phyloP scores from a whole-genome alignment of 92 coral and sea anemone species.

The Nematostella vectensis region DNA sequence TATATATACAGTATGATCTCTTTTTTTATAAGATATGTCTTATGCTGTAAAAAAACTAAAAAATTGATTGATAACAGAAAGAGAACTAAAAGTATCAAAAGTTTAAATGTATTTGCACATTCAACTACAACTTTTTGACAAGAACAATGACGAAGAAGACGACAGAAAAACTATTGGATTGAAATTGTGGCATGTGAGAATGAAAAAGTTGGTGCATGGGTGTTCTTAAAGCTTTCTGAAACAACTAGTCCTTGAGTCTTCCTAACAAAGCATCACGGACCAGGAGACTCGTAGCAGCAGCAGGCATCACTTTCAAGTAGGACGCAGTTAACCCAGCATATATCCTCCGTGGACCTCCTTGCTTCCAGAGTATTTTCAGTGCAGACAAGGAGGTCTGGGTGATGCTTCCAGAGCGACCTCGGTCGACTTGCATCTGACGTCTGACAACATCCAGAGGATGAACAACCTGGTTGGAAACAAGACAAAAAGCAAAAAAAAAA shows the following conservation, averaged over 20 bases:
- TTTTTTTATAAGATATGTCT: too few species aligned
- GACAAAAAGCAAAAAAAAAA: too few species aligned
- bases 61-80: too few species aligned
- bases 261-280: slow-evolving; percentile 6
- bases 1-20: too few species aligned
- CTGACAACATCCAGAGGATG: slow-evolving; percentile 10
- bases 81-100: too few species aligned
- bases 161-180: too few species aligned
- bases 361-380: neutral
- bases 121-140: too few species aligned
- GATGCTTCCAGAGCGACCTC: slow-evolving; percentile 2
- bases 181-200: too few species aligned
- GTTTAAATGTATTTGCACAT: too few species aligned
- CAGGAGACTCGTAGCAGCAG: slow-evolving; percentile 8
- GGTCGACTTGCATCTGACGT: slow-evolving; percentile 9
- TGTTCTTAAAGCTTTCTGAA: neutral
- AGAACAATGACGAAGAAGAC: too few species aligned
- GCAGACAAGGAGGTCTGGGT: neutral
- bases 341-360: slow-evolving; percentile 8
- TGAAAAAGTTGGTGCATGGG: too few species aligned
- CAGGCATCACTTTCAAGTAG: slow-evolving; percentile 9
- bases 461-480: neutral
- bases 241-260: slow-evolving; percentile 6
- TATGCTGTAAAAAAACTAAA: too few species aligned
- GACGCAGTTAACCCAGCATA: slow-evolving; percentile 11